These are phyloP conservation scores for Tipula unca DNA, from an alignment of 2,888 invertebrate species.

Conservation along the genomic window DNA sequence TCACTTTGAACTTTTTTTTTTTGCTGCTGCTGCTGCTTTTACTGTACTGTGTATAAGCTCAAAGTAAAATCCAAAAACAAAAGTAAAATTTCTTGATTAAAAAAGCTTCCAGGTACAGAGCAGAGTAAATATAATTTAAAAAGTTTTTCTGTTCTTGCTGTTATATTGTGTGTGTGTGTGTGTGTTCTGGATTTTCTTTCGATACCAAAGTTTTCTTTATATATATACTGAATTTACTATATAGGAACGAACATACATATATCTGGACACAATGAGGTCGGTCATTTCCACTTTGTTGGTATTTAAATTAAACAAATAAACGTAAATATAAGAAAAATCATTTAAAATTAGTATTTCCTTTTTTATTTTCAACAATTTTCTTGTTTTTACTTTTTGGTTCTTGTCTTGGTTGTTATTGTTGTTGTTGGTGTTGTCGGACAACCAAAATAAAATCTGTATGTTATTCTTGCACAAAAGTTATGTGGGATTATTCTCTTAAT, in stretches of 20 bases:
- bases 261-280: background rate
- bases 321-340: constrained; percentile 14
- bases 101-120: background rate
- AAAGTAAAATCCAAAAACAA: background rate
- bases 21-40: background rate
- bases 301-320: background rate
- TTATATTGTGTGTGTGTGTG: background rate
- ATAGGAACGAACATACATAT: background rate
- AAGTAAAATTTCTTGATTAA: background rate
- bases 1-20: background rate
- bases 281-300: constrained; percentile 2
- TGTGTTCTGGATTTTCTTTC: background rate
- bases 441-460: background rate
- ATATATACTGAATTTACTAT: background rate
- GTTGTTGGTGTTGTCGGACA: background rate
- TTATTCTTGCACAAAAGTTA: constrained; percentile 14
- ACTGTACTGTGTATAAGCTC: background rate
- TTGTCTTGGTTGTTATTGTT: background rate
- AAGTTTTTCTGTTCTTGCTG: background rate
- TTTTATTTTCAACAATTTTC: background rate
- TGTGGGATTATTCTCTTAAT: background rate
- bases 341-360: background rate
- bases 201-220: background rate
- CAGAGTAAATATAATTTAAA: background rate
- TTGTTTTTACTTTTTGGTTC: background rate